These are phyloP conservation scores for Callaeas wilsoni DNA, from an alignment of 2,113 vertebrate species.

Conservation along the genomic window DNA sequence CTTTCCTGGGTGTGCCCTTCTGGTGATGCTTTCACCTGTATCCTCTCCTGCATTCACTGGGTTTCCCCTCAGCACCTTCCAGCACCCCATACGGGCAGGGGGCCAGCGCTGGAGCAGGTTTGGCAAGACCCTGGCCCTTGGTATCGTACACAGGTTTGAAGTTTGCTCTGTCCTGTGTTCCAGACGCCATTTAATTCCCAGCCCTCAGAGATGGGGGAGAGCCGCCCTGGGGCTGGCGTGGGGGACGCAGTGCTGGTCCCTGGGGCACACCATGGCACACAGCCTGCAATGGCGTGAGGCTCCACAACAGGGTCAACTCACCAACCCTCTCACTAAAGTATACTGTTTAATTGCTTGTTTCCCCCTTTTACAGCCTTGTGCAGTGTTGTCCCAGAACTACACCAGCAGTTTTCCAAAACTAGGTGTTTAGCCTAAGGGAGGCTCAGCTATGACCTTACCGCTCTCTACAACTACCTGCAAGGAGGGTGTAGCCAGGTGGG, in stretches of 20 bases:
- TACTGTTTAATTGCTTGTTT: accelerated
- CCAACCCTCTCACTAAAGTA: neutral
- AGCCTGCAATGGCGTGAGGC: accelerated
- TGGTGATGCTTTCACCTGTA: neutral
- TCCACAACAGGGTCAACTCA: neutral
- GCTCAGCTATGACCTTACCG: accelerated
- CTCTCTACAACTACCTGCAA: neutral
- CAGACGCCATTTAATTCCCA: neutral
- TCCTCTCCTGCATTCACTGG: neutral
- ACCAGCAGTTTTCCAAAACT: neutral
- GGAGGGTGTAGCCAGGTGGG: neutral
- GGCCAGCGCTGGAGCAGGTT: accelerated
- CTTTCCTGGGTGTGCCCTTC: neutral
- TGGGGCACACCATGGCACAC: accelerated
- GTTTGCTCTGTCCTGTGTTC: neutral
- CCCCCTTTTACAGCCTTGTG: neutral
- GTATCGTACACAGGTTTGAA: no score
- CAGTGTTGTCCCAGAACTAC: neutral
- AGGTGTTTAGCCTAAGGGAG: neutral
- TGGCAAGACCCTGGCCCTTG: neutral
- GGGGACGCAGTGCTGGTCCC: accelerated
- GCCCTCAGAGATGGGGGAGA: accelerated
- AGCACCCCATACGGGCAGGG: accelerated
- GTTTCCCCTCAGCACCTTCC: neutral
- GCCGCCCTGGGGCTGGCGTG: no score